These are phyloP conservation scores for Drosophila conformis DNA, from an alignment of 2,888 invertebrate species.

Conservation along the genomic window DNA sequence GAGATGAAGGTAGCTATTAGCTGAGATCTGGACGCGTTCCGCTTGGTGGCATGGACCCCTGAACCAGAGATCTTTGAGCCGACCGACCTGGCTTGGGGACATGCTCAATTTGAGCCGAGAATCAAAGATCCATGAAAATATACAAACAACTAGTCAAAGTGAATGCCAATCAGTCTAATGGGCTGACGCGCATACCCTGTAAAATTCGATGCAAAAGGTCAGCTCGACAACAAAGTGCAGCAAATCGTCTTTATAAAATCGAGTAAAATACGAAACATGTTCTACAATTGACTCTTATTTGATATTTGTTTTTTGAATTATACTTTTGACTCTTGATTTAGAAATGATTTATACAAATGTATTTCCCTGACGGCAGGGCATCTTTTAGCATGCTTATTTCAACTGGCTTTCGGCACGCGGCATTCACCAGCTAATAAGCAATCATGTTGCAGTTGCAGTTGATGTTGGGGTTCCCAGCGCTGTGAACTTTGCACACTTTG, in stretches of 20 bases:
- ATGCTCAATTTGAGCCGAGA: conserved; percentile 66
- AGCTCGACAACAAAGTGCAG: not conserved
- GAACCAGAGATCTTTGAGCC: conserved; percentile 35
- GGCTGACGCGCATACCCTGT: conserved; percentile 22
- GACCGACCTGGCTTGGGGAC: conserved; percentile 34
- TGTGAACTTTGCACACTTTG: conserved; percentile 36
- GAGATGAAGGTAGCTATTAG: not conserved
- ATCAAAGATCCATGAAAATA: conserved; percentile 65
- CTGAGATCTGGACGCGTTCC: conserved; percentile 31
- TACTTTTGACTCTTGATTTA: not conserved
- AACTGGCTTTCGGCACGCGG: not conserved
- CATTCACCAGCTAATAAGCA: conserved; percentile 13
- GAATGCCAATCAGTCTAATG: conserved; percentile 41
- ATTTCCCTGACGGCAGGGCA: not conserved
- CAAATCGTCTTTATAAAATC: too few species aligned
- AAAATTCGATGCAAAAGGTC: not conserved
- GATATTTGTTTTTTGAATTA: not conserved
- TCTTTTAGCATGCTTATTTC: not conserved
- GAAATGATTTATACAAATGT: not conserved
- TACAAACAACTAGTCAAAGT: conserved; percentile 23
- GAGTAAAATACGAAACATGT: too few species aligned
- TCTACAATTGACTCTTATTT: too few species aligned
- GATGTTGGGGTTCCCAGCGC: not conserved
- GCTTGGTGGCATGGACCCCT: conserved; percentile 36
- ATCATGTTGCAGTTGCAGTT: conserved; percentile 8